These are phyloP conservation scores for Elegia similella DNA, from an alignment of 2,888 invertebrate species.

Conservation along the genomic window DNA sequence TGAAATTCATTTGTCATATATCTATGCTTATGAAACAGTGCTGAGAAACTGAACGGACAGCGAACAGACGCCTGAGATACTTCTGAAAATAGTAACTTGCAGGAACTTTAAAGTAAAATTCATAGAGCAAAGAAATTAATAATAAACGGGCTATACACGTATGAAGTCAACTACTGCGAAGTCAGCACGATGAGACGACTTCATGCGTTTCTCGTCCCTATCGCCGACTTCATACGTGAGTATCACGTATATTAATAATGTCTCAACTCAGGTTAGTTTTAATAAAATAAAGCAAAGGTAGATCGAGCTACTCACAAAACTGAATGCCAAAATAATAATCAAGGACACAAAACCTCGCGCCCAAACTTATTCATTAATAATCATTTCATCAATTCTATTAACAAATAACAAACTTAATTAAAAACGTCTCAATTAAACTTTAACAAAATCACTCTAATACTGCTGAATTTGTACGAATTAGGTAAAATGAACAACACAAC, in stretches of 20 bases:
- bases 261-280: too few species aligned
- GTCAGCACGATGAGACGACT: too few species aligned
- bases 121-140: constrained; percentile 16
- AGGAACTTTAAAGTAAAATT: constrained; percentile 29
- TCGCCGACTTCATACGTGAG: too few species aligned
- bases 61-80: constrained; percentile 14
- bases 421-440: constrained; percentile 74
- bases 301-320: not conserved
- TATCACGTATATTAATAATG: too few species aligned
- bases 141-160: too few species aligned
- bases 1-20: constrained; percentile 43
- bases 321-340: constrained; percentile 1
- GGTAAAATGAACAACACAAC: constrained; percentile 66
- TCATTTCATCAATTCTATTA: constrained; percentile 57
- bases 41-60: constrained; percentile 37
- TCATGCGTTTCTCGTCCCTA: too few species aligned
- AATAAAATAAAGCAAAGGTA: constrained; percentile 18
- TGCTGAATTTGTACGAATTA: constrained; percentile 81
- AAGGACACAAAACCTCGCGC: constrained; percentile 6
- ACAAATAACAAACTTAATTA: constrained; percentile 81
- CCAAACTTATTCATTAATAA: constrained; percentile 35
- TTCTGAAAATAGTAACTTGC: constrained; percentile 18
- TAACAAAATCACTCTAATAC: constrained; percentile 82
- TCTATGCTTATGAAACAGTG: constrained; percentile 45
- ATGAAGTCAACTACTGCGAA: too few species aligned